These are phyloP conservation scores for Tretioscincus oriximinensis DNA, from an alignment of 2,113 vertebrate species.

Conservation along the genomic window DNA sequence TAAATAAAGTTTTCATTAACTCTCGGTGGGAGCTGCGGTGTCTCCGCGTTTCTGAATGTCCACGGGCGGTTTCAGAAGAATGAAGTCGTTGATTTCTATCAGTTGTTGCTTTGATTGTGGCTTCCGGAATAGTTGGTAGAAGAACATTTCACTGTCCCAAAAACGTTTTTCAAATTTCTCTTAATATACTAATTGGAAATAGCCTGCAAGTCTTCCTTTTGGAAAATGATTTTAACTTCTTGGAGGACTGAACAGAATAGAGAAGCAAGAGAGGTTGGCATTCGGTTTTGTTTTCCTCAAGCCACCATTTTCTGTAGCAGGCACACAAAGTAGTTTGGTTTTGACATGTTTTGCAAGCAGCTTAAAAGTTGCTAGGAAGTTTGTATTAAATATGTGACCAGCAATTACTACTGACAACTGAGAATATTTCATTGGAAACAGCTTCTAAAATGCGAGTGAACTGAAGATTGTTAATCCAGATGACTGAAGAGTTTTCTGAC, in stretches of 20 bases:
- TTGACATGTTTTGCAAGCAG: background rate
- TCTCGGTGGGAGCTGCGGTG: constrained; percentile 62
- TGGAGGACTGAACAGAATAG: background rate
- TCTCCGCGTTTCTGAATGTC: constrained; percentile 39
- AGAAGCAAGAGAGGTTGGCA: constrained; percentile 1
- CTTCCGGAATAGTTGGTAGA: constrained; percentile 28
- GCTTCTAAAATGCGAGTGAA: constrained; percentile 32
- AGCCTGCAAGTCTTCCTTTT: constrained; percentile 15
- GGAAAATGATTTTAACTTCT: background rate
- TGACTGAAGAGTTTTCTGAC: background rate
- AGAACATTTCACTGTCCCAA: constrained; percentile 16
- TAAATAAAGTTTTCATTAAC: constrained; percentile 98
- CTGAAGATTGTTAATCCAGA: background rate
- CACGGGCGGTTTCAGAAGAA: constrained; percentile 22
- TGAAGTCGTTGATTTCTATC: background rate
- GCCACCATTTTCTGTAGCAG: background rate
- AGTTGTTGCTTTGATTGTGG: constrained; percentile 35
- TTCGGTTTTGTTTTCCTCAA: constrained; percentile 23
- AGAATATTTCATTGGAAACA: background rate
- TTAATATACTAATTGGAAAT: constrained; percentile 39
- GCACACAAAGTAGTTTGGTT: constrained; percentile 8
- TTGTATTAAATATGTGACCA: constrained; percentile 8
- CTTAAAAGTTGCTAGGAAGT: background rate
- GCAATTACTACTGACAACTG: background rate
- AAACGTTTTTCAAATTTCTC: constrained; percentile 12